phyloP scores from a whole-genome alignment of 2,113 vertebrate species.

The Numida meleagris region DNA sequence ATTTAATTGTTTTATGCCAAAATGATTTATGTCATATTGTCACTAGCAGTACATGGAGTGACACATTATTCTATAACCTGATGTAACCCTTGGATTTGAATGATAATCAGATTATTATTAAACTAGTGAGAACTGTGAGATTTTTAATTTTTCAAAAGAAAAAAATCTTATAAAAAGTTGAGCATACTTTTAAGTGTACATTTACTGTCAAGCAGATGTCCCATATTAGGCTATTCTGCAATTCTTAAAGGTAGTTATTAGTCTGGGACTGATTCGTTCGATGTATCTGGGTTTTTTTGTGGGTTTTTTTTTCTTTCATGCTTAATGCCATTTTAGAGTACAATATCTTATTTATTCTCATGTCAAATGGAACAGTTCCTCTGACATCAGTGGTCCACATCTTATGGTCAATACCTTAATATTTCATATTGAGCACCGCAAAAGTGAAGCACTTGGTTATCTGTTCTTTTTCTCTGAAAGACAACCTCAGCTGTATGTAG shows the following conservation, averaged over 20 bases:
- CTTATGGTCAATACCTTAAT: background rate
- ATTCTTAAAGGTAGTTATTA: background rate
- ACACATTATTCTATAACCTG: background rate
- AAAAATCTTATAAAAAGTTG: background rate
- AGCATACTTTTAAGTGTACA: background rate
- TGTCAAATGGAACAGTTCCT: background rate
- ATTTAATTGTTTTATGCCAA: background rate
- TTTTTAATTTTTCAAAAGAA: background rate
- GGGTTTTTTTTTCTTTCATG: background rate
- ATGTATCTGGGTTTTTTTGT: background rate
- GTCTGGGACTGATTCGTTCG: background rate
- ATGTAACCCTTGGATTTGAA: background rate
- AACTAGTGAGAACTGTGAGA: background rate
- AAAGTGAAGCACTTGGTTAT: background rate
- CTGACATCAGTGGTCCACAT: background rate
- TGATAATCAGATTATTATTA: background rate
- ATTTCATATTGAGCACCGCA: background rate
- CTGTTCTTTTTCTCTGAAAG: background rate
- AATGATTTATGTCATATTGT: background rate
- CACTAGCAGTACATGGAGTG: background rate
- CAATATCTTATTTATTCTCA: background rate
- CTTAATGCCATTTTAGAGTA: background rate
- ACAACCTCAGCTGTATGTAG: accelerated
- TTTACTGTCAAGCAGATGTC: background rate
- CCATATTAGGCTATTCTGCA: background rate